A percentile compares a stretch with the other conserved stretches of the same genome.
phyloP scores from a whole-genome alignment of 2,113 vertebrate genomes.

The Sus scrofa region DNA sequence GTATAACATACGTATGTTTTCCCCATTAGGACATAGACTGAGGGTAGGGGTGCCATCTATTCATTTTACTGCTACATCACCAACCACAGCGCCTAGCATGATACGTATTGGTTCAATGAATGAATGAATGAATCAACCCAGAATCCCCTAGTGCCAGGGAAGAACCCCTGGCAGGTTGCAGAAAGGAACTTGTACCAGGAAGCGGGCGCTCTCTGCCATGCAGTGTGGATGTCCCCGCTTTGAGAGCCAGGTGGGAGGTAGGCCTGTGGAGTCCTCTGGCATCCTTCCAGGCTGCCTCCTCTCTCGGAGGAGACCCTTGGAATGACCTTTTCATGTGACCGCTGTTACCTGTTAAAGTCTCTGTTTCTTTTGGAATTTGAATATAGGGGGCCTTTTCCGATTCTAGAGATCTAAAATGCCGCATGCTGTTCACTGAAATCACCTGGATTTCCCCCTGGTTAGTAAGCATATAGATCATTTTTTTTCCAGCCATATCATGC shows the following conservation, averaged over 20 bases:
- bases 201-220: neutral
- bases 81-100: neutral
- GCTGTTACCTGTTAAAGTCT: neutral
- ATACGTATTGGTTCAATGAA: neutral
- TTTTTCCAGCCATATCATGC: neutral
- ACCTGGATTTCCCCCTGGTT: neutral
- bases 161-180: neutral
- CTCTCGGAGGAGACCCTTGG: conserved; percentile 9
- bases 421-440: neutral
- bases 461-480: neutral
- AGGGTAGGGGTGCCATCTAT: neutral
- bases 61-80: neutral
- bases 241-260: neutral
- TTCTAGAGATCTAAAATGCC: conserved; percentile 33
- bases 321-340: neutral
- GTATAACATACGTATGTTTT: neutral
- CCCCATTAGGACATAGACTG: neutral
- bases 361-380: conserved; percentile 20
- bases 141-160: neutral
- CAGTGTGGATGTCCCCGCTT: neutral
- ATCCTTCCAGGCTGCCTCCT: neutral
- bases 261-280: neutral
- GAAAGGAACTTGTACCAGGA: conserved; percentile 8
- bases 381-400: neutral
- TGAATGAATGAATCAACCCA: neutral